These are phyloP conservation scores for Zophobas atratus DNA, from an alignment of 1,140 invertebrate species.

Conservation along the genomic window DNA sequence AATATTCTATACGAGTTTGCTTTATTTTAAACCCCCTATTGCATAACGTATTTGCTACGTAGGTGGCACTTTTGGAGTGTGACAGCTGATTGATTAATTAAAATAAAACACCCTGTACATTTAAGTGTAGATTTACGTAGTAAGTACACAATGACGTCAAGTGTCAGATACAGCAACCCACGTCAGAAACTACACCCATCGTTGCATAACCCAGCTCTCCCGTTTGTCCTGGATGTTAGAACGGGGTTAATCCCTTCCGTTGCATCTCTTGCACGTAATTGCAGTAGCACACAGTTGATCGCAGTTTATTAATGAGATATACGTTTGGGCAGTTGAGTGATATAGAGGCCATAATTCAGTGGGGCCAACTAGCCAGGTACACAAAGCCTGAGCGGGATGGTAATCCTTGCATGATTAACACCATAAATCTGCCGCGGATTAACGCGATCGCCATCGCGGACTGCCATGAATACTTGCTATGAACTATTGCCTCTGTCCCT, in stretches of 20 bases:
- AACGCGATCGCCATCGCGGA: conserved; percentile 54
- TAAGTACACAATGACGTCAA: background rate
- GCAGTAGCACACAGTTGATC: conserved; percentile 24
- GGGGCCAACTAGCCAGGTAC: conserved; percentile 42
- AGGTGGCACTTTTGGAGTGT: too few relatives aligned
- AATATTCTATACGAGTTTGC: too few relatives aligned
- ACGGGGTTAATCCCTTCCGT: conserved; percentile 4
- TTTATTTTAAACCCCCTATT: too few relatives aligned
- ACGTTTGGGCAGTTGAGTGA: conserved; percentile 43
- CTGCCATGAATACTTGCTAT: conserved; percentile 60
- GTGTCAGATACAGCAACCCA: background rate
- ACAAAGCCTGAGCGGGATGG: conserved; percentile 50
- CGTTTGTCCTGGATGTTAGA: background rate
- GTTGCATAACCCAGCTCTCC: background rate
- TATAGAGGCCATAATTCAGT: conserved; percentile 43
- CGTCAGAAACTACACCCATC: too few relatives aligned
- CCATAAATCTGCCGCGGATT: conserved; percentile 74
- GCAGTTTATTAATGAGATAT: conserved; percentile 49
- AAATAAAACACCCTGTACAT: too few relatives aligned
- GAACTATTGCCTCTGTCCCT: conserved; percentile 45
- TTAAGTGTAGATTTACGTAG: too few relatives aligned
- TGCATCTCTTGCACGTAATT: conserved; percentile 31
- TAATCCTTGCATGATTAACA: conserved; percentile 75
- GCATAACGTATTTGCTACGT: too few relatives aligned
- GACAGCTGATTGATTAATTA: too few relatives aligned